phyloP scores from a whole-genome alignment of 2,888 invertebrate genomes.

The Parelbella ahira region DNA sequence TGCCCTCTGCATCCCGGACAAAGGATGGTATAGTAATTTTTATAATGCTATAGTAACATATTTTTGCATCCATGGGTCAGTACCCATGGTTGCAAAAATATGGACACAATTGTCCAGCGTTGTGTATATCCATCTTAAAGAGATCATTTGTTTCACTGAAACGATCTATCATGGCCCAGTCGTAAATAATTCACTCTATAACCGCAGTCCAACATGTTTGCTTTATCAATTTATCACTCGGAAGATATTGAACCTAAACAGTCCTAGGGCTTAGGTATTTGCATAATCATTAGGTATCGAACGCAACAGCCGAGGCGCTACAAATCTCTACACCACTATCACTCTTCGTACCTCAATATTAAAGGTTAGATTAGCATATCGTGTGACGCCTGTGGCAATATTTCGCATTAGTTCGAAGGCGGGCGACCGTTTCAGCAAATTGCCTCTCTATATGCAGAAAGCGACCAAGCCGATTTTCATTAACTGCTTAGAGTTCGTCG shows the following conservation, averaged over 20 bases:
- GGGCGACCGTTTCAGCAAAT: slow-evolving; percentile 61
- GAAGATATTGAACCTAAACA: slow-evolving; percentile 49
- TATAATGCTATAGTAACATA: no score
- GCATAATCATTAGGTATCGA: slow-evolving; percentile 57
- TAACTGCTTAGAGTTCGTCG: slow-evolving; percentile 52
- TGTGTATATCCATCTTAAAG: slow-evolving; percentile 4
- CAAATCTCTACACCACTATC: slow-evolving; percentile 12
- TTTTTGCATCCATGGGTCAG: no score
- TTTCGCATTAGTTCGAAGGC: slow-evolving; percentile 61
- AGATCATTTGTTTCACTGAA: slow-evolving; percentile 21
- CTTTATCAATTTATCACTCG: slow-evolving; percentile 44
- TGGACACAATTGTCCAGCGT: no score
- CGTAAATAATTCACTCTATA: slow-evolving; percentile 33
- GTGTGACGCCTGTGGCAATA: slow-evolving; percentile 41
- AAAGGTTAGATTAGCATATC: slow-evolving; percentile 40
- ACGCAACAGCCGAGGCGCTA: slow-evolving; percentile 34
- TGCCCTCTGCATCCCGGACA: no score
- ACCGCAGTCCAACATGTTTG: slow-evolving; percentile 34
- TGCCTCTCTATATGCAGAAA: slow-evolving; percentile 73
- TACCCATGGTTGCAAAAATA: no score
- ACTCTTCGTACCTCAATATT: slow-evolving; percentile 28
- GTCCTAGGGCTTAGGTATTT: slow-evolving; percentile 49
- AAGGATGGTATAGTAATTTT: no score
- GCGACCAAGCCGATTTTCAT: slow-evolving; percentile 66
- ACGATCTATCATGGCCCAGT: slow-evolving; percentile 29